phyloP scores from a whole-genome alignment of 1,140 invertebrate genomes.

The Hyposmocoma kahamanoa region DNA sequence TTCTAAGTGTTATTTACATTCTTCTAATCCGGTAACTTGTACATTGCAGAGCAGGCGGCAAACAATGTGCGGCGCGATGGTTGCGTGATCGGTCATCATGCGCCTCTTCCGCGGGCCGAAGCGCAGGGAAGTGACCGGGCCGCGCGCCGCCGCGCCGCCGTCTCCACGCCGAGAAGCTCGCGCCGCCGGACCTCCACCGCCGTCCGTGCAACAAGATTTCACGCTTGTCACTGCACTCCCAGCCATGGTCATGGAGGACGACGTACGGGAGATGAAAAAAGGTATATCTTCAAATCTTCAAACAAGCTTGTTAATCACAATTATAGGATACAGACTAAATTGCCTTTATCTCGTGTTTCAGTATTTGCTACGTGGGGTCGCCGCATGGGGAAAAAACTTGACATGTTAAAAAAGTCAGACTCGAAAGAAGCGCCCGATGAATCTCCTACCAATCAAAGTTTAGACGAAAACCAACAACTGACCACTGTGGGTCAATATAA shows the following conservation, averaged over 20 bases:
- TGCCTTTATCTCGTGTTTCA: constrained; percentile 49
- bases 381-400: constrained; percentile 85
- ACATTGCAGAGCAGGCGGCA: constrained; percentile 31
- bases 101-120: constrained; percentile 69
- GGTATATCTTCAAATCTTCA: constrained; percentile 40
- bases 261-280: constrained; percentile 71
- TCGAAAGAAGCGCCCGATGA: constrained; percentile 72
- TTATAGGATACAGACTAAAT: not conserved
- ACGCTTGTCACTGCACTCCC: constrained; percentile 75
- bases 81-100: constrained; percentile 67
- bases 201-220: constrained; percentile 59
- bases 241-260: constrained; percentile 76
- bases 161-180: constrained; percentile 56
- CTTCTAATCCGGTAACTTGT: not conserved
- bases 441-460: constrained; percentile 29
- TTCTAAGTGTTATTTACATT: constrained; percentile 5
- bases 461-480: constrained; percentile 39
- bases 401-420: constrained; percentile 81
- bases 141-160: constrained; percentile 52
- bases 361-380: constrained; percentile 86
- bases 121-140: constrained; percentile 67
- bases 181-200: constrained; percentile 16
- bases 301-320: not conserved
- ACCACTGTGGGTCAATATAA: constrained; percentile 54
- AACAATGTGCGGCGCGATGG: constrained; percentile 53